Base-by-base conservation (phyloP, 2,888 invertebrate species). In the Timandra comae region DNA sequence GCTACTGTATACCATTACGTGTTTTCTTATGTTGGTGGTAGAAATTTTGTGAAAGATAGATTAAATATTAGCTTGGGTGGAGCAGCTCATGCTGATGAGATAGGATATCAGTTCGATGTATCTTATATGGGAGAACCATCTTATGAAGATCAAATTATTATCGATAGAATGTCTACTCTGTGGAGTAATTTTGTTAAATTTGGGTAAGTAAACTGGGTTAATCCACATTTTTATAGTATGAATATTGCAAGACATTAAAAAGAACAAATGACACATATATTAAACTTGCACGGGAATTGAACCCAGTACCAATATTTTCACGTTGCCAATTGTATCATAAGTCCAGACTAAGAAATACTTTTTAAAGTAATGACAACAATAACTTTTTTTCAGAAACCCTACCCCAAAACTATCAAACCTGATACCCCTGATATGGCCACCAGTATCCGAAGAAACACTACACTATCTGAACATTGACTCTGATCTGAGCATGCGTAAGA, bases 11-110 rank as follows among this genome's bases (percentile, higher is more conserved):
- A 56, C 35, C 52, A 62, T 27, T 75, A 74, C 19, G 19, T 73
- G 10, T 76, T 76, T 33, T 52, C 57, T 1, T 76, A 73, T 25
- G 49, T 48, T n/a, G 73, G 76, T 2, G 52, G 37, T 1, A 61
- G 73, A 22, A 69, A 74, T 36, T 61, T 61, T 22, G 35, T 44
- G 0, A 71, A 68, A 39, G 30, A 33, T 3, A 41, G 33, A 35
- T 23, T 34, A 10, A 62, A 62, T 36, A 12, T 66, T 34, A 58
- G 51, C 3, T 30, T 33, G 10, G 46, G 45, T 11, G 59, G 63
- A 1, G 61, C 49, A 3, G 11, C 46, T 0, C 67, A 68, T 35
- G 56, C 56, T 8, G 67, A 67, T 31, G 65, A 70, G 35, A 34
- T 64, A 3, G 50, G 63, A 8, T 70, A 68, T 38, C 41, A 69